These are phyloP conservation scores for Dermochelys coriacea DNA, from an alignment of 2,797 vertebrate genomes.

Conservation along the genomic window DNA sequence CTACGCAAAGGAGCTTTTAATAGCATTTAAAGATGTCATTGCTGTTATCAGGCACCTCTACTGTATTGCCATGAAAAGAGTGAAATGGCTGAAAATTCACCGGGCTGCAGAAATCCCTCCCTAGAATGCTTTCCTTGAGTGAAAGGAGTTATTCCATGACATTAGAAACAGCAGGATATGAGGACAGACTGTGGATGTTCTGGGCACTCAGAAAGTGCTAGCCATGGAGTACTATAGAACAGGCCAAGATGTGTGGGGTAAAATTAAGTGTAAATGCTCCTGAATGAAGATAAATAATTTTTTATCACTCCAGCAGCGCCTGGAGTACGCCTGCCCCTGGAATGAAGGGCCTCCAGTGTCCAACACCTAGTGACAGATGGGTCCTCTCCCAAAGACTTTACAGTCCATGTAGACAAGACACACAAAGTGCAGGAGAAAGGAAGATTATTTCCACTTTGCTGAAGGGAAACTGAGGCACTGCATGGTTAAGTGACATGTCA, in stretches of 20 bases:
- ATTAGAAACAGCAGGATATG: background rate
- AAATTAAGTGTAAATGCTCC: background rate
- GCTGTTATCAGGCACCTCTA: background rate
- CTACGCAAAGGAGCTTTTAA: background rate
- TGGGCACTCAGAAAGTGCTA: background rate
- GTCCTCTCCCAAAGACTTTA: background rate
- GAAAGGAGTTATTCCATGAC: background rate
- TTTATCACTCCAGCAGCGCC: background rate
- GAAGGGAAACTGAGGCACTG: background rate
- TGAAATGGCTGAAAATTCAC: background rate
- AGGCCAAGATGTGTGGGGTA: background rate
- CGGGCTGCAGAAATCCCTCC: background rate
- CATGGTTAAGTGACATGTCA: background rate
- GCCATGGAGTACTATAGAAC: background rate
- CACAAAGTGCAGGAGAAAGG: background rate
- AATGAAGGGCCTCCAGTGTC: background rate
- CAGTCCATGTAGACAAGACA: background rate
- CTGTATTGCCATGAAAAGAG: background rate
- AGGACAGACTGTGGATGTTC: background rate
- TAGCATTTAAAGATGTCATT: background rate
- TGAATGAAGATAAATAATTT: background rate
- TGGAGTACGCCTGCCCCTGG: background rate
- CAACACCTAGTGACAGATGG: background rate
- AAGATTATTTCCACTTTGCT: background rate
- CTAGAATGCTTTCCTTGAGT: background rate